phyloP scores from a whole-genome alignment of 2,888 invertebrate genomes.

The Phania funesta region DNA sequence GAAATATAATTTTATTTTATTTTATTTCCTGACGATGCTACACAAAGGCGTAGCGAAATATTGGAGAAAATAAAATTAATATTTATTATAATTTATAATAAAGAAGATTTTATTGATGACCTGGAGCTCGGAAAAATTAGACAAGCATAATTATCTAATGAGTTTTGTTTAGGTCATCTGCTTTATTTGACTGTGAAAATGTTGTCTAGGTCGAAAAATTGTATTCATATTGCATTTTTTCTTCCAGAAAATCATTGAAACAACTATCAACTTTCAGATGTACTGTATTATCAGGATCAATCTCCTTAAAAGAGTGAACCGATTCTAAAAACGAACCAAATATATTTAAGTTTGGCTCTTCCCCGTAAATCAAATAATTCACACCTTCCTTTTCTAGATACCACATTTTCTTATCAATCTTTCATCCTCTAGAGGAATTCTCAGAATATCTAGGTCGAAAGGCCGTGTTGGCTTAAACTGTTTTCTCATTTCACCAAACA shows the following conservation, averaged over 20 bases:
- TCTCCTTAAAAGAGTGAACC: conserved; percentile 41
- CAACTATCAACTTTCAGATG: neutral
- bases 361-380: neutral
- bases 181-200: conserved; percentile 1
- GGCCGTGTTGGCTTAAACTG: conserved; percentile 16
- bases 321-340: conserved; percentile 37
- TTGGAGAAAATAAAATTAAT: no score
- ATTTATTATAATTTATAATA: no score
- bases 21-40: no score
- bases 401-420: neutral
- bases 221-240: conserved; percentile 10
- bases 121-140: no score
- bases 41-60: no score
- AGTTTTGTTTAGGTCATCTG: conserved; percentile 20
- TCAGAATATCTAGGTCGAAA: conserved; percentile 10
- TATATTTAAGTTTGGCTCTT: conserved; percentile 25
- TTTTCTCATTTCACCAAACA: conserved; percentile 26
- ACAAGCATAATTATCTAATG: no score
- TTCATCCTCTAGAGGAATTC: conserved; percentile 12
- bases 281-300: conserved; percentile 4
- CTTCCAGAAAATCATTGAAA: conserved; percentile 31
- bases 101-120: no score
- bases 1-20: no score
- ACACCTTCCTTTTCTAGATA: conserved; percentile 19
- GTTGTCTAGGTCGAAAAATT: neutral